Conservation (phyloP, 1,140 invertebrate species). For the Papilio glaucus region DNA sequence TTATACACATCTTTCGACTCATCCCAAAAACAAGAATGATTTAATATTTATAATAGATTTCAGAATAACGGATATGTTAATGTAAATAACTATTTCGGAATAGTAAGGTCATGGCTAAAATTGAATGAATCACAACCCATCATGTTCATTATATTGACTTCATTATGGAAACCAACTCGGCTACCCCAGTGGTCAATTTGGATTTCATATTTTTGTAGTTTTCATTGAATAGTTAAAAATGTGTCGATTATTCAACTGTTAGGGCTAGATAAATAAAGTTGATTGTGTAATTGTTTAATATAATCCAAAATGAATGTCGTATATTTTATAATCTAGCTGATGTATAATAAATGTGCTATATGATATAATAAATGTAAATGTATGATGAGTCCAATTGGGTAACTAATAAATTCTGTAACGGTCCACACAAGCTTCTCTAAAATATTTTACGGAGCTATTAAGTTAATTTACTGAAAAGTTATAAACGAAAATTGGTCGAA, state of each 20-base stretch:
- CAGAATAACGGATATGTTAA: no score
- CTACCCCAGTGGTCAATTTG: no score
- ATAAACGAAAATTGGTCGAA: no score
- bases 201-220: not conserved
- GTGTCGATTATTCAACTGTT: not conserved
- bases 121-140: not conserved
- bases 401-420: slow-evolving; percentile 4
- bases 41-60: no score
- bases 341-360: slow-evolving; percentile 9
- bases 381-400: not conserved
- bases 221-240: not conserved
- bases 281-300: slow-evolving; percentile 7
- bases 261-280: not conserved
- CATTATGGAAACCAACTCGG: no score
- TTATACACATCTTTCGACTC: no score
- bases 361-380: not conserved
- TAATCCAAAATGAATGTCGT: slow-evolving; percentile 14
- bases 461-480: not conserved
- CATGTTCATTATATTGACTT: not conserved
- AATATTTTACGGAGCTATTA: not conserved
- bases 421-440: not conserved
- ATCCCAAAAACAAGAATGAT: no score
- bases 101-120: not conserved
- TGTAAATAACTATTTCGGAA: no score
- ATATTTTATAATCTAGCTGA: not conserved